Base-by-base conservation (phyloP, 2,888 invertebrate genomes). In the Periphyllus acericola region DNA sequence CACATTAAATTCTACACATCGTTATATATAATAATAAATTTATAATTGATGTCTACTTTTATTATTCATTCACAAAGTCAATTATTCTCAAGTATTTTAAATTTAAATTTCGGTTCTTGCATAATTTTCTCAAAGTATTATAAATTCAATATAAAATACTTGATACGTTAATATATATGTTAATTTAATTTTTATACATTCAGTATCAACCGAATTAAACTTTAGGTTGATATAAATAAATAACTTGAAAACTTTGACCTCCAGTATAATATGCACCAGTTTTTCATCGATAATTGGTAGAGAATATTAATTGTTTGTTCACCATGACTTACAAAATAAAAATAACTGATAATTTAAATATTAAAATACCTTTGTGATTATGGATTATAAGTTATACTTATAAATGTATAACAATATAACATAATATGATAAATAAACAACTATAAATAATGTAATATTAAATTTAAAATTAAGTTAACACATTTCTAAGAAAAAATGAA, bases 241-340 rank as follows among this genome's bases (percentile, higher is more conserved):
- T 60, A 60, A 25, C 55, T 60, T 8, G 25, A 25, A 60, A 60
- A 19, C 60, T 19, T 60, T 60, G 60, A 60, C 25, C 25, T 60
- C 25, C 25, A 60, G 21, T 25, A 25, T 60, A 21, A 25, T 60
- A 21, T 25, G 25, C 60, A 60, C 60, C 60, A 55, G 19, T 55
- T 17, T 14, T 19, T 55, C 60, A 25, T 21, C 60, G 60, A 60
- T 60, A 60, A 60, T 60, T 60, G 60, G 60, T 76, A 46, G 9
- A 9, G 29, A 76, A 46, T 46, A 76, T n/a, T n/a, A n/a, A 29
- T 76, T 46, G 76, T 76, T 29, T n/a, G 34, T 76, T 76, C 29
- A 76, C 76, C 76, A 46, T 46, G 76, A 76, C 19, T 46, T 29
- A 76, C 34, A 60, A 4, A 60, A 60, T 8, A 21, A 60, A 60